Percentiles rank a stretch among this genome's conserved stretches.
Conservation (phyloP, 1,140 invertebrate species). For the Ceratitis capitata region DNA sequence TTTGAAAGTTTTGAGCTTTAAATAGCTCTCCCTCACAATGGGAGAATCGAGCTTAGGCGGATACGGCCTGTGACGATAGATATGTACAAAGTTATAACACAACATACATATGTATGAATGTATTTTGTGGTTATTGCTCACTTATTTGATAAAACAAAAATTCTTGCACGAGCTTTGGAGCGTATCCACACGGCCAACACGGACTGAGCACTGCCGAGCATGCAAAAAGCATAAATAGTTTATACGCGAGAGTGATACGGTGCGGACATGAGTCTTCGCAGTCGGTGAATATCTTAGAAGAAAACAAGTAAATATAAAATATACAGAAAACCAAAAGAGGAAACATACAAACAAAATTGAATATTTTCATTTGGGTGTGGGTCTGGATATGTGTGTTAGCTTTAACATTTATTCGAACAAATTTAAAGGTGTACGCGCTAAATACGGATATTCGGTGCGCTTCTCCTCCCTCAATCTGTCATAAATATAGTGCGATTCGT, state of each 20-base stretch:
- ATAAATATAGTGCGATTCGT: neutral
- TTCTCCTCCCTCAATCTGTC: neutral
- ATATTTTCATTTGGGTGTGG: neutral
- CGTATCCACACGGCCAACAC: neutral
- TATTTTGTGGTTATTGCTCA: no score
- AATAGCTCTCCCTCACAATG: no score
- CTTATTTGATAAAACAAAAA: no score
- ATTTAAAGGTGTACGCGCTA: neutral
- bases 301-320: conserved; percentile 22
- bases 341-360: neutral
- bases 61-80: no score
- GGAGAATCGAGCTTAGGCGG: no score
- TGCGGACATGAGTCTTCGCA: neutral
- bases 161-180: neutral
- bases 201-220: neutral
- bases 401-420: neutral
- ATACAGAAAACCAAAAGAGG: neutral
- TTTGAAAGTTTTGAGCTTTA: no score
- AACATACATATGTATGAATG: no score
- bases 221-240: neutral
- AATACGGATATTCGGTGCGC: neutral
- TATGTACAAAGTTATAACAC: no score
- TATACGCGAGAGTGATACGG: neutral
- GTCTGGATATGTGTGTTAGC: neutral
- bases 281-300: neutral